Base-by-base conservation (phyloP, 2,888 invertebrate genomes). In the Macroteleia sp. region DNA sequence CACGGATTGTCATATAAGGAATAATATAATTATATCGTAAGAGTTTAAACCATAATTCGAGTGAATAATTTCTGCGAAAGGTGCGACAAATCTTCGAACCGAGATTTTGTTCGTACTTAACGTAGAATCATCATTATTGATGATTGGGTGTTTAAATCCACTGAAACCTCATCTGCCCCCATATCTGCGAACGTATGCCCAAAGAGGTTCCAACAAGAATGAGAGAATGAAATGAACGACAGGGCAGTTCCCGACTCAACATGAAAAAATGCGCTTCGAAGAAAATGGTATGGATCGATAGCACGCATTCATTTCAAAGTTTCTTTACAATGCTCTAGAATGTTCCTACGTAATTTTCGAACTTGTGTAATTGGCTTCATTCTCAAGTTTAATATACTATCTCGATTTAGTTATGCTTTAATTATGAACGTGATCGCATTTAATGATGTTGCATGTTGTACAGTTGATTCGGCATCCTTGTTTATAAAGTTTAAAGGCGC, bases 361-460 rank as follows among this genome's bases (percentile, higher is more conserved):
- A 88, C 87, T 84, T 84, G 83, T 86, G 81, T 86, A 85, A 86
- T 88, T 87, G 86, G 83, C 86, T 89, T 87, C 89, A 90, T 89
- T 89, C 90, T 88, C 88, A 87, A 82, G 81, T 88, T 87, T 87
- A 82, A 74, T 76, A 80, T 79, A 82, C 77, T 82, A 74, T 66
- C 61, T 79, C 71, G 74, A 71, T 80, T 82, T 80, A 81, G 71
- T 80, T 82, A 56, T 66, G 69, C 74, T 67, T 62, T 52, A 78
- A 82, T 77, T 79, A 79, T 82, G 71, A 83, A 81, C 62, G 76
- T 79, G 79, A 81, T 74, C 81, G 79, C 87, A 83, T 80, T 73
- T 81, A 79, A 80, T 79, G 80, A 74, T 67, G 80, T 82, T 83
- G 36, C 39, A 39, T 54, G 54, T 44, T 22, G 61, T 12, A 64